Evolutionary conservation across 2,888 invertebrate species (phyloP), one percentile per base, ranked within the genome.

Genomic region (Amorpha juglandis): DNA sequence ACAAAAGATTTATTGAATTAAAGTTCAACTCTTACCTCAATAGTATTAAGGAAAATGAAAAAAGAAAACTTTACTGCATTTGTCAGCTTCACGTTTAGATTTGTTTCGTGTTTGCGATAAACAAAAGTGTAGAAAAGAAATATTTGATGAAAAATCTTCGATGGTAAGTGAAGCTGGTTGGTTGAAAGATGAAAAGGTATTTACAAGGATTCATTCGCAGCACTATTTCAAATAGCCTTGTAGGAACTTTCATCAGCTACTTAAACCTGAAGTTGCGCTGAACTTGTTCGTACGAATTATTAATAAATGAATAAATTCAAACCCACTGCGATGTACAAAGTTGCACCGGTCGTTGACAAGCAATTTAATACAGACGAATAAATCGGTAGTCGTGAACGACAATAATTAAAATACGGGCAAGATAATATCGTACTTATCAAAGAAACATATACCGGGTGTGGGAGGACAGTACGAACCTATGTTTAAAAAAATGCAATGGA

Each of bases 331-430:
- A 11, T 9, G 12, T 16, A 42, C 58, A 42, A 58, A 42, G 58
- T 58, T 42, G 58, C 19, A 58, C 42, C 12, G 42, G 19, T 19
- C 16, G 11, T 58, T 19, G 58, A 38, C 42, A 58, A 58, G 19
- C 58, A 42, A 58, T 58, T 58, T 58, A 58, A 42, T 55, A 6
- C 16, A 11, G 19, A 19, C 0, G 19, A 38, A 12, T 58, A 58
- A 58, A 58, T 58, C 42, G 58, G 19, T 58, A 42, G 38, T 19
- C 58, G 42, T 11, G 12, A 42, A 11, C 45, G 7, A 45, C 38
- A 42, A 42, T 38, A n/a, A n/a, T n/a, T n/a, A 19, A 42, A 58
- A 38, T 19, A 19, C 16, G 42, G 7, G 16, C 16, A 19, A 42
- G 9, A 19, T 19, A n/a, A n/a, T n/a, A n/a, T n/a, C n/a, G n/a